Evolutionary conservation across 2,113 vertebrate species (phyloP).

Genomic region (Xiphias gladius): DNA sequence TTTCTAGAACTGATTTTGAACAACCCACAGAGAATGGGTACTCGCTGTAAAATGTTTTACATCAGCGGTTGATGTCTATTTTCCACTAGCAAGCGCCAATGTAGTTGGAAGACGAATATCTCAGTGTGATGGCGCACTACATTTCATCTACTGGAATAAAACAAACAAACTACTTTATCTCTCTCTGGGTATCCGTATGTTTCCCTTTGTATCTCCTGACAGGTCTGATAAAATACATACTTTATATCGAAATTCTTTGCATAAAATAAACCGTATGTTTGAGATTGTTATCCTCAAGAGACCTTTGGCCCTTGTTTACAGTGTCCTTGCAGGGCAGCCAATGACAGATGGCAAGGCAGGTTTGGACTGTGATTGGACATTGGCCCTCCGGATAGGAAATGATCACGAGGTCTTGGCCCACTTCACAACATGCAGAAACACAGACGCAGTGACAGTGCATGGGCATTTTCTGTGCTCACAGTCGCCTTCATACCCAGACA

Average conservation of each 20-base stretch:
- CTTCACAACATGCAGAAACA: conserved; percentile 13
- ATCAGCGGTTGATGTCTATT: background rate
- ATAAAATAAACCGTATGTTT: background rate
- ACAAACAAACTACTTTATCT: background rate
- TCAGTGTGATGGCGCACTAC: background rate
- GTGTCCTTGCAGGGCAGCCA: conserved; percentile 54
- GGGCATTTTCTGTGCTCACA: background rate
- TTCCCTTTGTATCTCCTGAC: background rate
- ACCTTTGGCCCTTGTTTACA: background rate
- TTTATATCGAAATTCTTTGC: background rate
- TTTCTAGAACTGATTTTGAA: background rate
- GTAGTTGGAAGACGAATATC: background rate
- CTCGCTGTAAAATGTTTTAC: background rate
- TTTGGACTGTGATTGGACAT: conserved; percentile 57
- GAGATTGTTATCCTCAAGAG: background rate
- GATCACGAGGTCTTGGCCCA: conserved; percentile 19
- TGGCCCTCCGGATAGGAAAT: conserved; percentile 46
- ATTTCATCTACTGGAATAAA: too few relatives aligned
- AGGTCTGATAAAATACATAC: background rate
- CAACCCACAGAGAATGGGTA: background rate
- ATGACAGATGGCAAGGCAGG: conserved; percentile 68
- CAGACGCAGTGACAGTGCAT: background rate
- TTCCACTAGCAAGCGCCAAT: too few relatives aligned
- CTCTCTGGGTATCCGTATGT: background rate
- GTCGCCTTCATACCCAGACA: background rate